Conservation (phyloP, 92 coral and sea anemone genomes). For the Epizoanthus stellaris region DNA sequence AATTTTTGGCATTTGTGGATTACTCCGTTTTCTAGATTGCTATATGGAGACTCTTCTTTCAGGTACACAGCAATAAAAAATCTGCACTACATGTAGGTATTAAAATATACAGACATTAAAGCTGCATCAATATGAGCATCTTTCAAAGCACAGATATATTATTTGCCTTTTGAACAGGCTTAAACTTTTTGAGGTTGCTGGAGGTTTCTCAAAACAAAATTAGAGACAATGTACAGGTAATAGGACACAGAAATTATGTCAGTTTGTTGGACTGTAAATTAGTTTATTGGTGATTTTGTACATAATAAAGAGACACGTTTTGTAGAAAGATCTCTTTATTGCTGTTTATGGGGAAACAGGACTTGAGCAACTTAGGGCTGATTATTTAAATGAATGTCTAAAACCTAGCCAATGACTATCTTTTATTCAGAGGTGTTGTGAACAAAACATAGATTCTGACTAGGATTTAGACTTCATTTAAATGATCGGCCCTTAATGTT, state of each 20-base stretch:
- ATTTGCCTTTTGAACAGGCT: not conserved
- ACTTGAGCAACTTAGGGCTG: not conserved
- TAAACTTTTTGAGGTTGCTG: not conserved
- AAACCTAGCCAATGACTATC: too few species aligned
- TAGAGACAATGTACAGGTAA: slow-evolving; percentile 16
- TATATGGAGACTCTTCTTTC: too few species aligned
- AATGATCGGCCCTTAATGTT: too few species aligned
- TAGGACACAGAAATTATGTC: slow-evolving; percentile 1
- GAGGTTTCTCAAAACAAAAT: not conserved
- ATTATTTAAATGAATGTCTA: not conserved
- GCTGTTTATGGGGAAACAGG: not conserved
- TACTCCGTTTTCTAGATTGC: too few species aligned
- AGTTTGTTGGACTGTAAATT: slow-evolving; percentile 23
- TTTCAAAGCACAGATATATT: not conserved
- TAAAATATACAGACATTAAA: not conserved
- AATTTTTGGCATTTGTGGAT: too few species aligned
- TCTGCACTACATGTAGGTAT: too few species aligned
- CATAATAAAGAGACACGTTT: slow-evolving; percentile 25
- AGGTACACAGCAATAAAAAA: too few species aligned
- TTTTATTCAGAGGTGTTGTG: too few species aligned
- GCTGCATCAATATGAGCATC: slow-evolving; percentile 1
- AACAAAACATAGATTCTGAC: too few species aligned
- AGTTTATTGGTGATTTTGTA: slow-evolving; percentile 35
- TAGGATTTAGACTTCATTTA: too few species aligned
- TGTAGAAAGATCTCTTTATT: slow-evolving; percentile 1